These are phyloP conservation scores for Drosophila arawakana DNA, from an alignment of 1,140 invertebrate species.

Conservation along the genomic window DNA sequence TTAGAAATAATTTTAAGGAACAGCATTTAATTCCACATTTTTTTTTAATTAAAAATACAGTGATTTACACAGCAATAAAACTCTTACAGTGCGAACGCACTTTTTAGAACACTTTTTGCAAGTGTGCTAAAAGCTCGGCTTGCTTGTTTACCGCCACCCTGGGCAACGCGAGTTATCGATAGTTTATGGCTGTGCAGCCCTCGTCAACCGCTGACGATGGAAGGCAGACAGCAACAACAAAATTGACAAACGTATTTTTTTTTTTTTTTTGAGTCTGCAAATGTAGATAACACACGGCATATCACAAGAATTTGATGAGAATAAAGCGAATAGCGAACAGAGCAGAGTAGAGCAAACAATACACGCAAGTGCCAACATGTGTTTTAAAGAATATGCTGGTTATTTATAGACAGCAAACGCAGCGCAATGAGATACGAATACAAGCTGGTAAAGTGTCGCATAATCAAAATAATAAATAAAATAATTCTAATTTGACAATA, in stretches of 20 bases:
- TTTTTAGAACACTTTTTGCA: slow-evolving; percentile 1
- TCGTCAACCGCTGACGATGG: slow-evolving; percentile 36
- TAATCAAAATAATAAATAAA: background rate
- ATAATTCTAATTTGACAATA: background rate
- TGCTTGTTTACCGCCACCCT: slow-evolving; percentile 22
- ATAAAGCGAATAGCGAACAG: background rate
- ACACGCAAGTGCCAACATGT: slow-evolving; percentile 52
- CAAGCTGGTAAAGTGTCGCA: slow-evolving; percentile 54
- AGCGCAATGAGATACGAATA: slow-evolving; percentile 72
- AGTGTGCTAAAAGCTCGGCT: slow-evolving; percentile 11
- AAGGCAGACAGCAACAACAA: slow-evolving; percentile 24
- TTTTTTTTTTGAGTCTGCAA: background rate
- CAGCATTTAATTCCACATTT: no score
- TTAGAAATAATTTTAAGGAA: no score
- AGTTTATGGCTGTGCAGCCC: slow-evolving; percentile 25
- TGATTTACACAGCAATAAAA: no score
- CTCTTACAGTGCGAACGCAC: no score
- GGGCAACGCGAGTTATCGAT: slow-evolving; percentile 35
- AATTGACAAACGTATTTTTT: slow-evolving; percentile 11
- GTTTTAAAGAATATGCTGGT: slow-evolving; percentile 39
- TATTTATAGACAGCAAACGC: slow-evolving; percentile 51
- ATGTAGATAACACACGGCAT: slow-evolving; percentile 13
- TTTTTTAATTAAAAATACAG: no score
- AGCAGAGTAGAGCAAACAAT: slow-evolving; percentile 38
- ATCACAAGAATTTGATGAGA: slow-evolving; percentile 4